Evolutionary conservation across 2,113 vertebrate species (phyloP).

Genomic region (Opisthocomus hoazin): DNA sequence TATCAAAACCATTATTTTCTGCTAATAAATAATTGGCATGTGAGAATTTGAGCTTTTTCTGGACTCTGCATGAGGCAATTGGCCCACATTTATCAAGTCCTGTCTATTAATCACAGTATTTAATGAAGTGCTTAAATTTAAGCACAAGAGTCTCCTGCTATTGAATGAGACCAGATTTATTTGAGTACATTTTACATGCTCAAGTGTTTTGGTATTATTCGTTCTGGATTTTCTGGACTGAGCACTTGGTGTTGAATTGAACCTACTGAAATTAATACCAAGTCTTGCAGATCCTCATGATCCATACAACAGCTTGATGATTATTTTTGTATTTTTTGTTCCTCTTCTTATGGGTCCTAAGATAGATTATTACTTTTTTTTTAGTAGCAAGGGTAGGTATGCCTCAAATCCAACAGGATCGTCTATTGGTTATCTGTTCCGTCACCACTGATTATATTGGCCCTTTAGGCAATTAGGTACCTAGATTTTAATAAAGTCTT

Average conservation of each 20-base stretch:
- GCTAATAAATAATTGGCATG: background rate
- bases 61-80: background rate
- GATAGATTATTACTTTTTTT: background rate
- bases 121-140: background rate
- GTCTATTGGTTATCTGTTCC: background rate
- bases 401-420: background rate
- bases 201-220: background rate
- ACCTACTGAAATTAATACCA: background rate
- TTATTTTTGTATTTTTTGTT: background rate
- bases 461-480: background rate
- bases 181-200: background rate
- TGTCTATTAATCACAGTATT: background rate
- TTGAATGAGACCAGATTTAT: background rate
- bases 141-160: background rate
- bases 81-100: background rate
- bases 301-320: background rate
- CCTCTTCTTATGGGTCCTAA: background rate
- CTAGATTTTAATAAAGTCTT: background rate
- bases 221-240: background rate
- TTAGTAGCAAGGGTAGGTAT: background rate
- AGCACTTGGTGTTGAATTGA: background rate
- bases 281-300: background rate
- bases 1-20: background rate
- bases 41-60: background rate
- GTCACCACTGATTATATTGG: background rate